Base-by-base conservation (phyloP, 30 jellyfish, hydroid and myxozoan genomes). In the Hydra vulgaris region DNA sequence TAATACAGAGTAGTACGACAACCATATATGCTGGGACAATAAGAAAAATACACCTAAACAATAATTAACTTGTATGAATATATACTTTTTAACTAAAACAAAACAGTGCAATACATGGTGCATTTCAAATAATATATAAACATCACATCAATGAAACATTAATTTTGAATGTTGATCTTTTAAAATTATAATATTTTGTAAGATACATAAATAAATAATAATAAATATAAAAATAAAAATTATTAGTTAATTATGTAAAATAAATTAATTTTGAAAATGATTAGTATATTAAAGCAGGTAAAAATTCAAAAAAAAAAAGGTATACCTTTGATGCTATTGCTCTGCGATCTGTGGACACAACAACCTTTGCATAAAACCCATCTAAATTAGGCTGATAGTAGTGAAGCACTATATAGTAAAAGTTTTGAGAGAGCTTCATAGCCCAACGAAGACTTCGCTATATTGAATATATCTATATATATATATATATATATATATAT, bases 11-110 rank as follows among this genome's bases (percentile, higher is more conserved):
- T 84, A 18, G 94, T 81, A 26, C 92, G 95, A 85, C 96, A 89
- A 17, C 96, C 96, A 72, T 84, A 73, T 7, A 84, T 67, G 53
- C 79, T 88, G 71, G 96, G 96, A 67, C 96, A 89, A 73, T 73
- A 83, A 22, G 73, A 66, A 70, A 80, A 80, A 66, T 26, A 15
- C 1, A 80, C 84, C 87, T 80, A 53, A 27, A 61, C 12, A 73
- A 0, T 7, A 5, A 22, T 70, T 70, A 70, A 21, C 17, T 8
- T 40, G 5, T 40, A 40, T 40, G 61, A 40, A 40, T 3, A 40
- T 3, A 40, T 15, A 68, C 25, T 68, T 68, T 68, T 23, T n/a
- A 23, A 3, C 7, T 68, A 68, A 7, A 68, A 68, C 16, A 68
- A n/a, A 68, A 68, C 75, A 15, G 8, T 3, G 8, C 27, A 68